These are phyloP conservation scores for Cyclargus thomasi DNA, from an alignment of 1,140 invertebrate genomes.

Conservation along the genomic window DNA sequence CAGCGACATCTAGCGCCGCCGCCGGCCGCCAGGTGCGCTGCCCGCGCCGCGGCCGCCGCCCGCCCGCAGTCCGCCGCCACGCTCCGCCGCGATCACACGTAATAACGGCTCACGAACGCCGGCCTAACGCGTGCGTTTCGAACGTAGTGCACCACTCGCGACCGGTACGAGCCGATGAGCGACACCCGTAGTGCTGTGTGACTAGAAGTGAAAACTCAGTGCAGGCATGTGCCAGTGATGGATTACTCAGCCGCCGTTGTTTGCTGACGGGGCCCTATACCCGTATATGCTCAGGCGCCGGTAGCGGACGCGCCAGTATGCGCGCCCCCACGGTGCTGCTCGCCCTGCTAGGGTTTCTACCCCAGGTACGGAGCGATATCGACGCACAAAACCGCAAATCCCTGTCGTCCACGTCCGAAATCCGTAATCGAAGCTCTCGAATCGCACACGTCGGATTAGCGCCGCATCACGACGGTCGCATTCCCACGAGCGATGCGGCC, in stretches of 20 bases:
- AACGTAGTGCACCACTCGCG: constrained; percentile 67
- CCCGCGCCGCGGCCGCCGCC: constrained; percentile 59
- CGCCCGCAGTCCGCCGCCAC: constrained; percentile 69
- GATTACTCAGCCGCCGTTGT: constrained; percentile 60
- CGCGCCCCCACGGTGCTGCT: constrained; percentile 70
- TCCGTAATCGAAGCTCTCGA: constrained; percentile 37
- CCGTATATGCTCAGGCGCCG: constrained; percentile 69
- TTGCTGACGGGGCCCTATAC: constrained; percentile 61
- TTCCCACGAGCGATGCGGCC: constrained; percentile 59
- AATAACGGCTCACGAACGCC: constrained; percentile 44
- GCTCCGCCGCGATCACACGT: constrained; percentile 58
- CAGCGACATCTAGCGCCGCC: constrained; percentile 64
- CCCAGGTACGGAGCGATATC: constrained; percentile 61
- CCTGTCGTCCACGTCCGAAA: constrained; percentile 52
- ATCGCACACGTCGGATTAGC: constrained; percentile 42
- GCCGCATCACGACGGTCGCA: constrained; percentile 47
- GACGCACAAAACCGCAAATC: constrained; percentile 55
- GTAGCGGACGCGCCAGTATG: constrained; percentile 69
- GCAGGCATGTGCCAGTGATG: constrained; percentile 66
- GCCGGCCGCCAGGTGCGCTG: constrained; percentile 54
- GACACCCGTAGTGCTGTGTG: constrained; percentile 71
- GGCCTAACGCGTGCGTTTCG: constrained; percentile 65
- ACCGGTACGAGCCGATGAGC: constrained; percentile 66
- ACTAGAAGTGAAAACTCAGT: constrained; percentile 70
- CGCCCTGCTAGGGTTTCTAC: constrained; percentile 72